Evolutionary conservation across 2,888 invertebrate genomes (phyloP), one percentile per base, ranked within the genome.

Genomic region (Nasonia oneida): DNA sequence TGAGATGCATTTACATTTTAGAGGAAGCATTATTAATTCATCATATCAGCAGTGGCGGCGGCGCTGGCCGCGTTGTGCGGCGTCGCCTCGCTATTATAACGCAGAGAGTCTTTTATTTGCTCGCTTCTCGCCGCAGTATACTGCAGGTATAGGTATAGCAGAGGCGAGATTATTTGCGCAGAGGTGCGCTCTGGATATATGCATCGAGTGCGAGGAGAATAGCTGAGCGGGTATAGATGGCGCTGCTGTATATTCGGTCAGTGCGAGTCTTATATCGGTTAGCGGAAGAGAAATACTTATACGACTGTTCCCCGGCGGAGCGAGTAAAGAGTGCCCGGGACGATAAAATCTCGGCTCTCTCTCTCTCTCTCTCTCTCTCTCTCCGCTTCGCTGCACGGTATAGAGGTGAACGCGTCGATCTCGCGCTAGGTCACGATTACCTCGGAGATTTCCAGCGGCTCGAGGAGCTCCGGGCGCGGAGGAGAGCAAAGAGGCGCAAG

Each of bases 351-450:
- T 67, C 67, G 2, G 67, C 50, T 50, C 50, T 50, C 50, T 50
- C 14, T 14, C 50, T 10, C 50, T 14, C 70, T 14, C 70, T 73
- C 50, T 50, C 50, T 50, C 50, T 50, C 50, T 50, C 50, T 50
- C 15, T 15, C 15, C 3, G 8, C 3, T 37, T 14, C 71, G 47
- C 23, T 74, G 23, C n/a, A 53, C 53, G 53, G 50, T 67, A 67
- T 67, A 64, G 29, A 67, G 12, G 12, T 50, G 67, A 67, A 79
- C 42, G 67, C 50, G 61, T 67, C 67, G 79, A 79, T 64, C 70
- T 79, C 67, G 47, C 67, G 42, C 18, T 67, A 79, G 79, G 70
- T 79, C 79, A 67, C 67, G 79, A 79, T 79, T 79, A 70, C 76
- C 79, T 47, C 74, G 75, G 64, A 84, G 64, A 84, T 57, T 77